Percentiles rank a stretch among this genome's conserved stretches.
Conservation (phyloP, 1,140 invertebrate species). For the Brachionus rotundiformis region DNA sequence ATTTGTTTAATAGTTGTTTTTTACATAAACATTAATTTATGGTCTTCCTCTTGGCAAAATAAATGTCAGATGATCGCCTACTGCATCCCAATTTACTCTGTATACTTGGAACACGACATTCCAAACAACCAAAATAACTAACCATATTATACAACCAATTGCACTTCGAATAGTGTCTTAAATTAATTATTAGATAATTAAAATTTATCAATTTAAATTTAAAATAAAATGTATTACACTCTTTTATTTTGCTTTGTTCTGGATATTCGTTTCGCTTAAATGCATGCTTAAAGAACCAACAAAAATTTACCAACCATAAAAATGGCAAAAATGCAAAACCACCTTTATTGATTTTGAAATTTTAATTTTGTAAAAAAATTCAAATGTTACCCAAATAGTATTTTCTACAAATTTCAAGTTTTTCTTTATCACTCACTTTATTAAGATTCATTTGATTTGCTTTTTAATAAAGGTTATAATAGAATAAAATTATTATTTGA, state of each 20-base stretch:
- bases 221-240: neutral
- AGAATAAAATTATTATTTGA: no score
- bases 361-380: neutral
- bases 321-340: conserved; percentile 51
- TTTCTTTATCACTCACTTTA: conserved; percentile 49
- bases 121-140: conserved; percentile 37
- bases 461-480: no score
- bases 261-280: conserved; percentile 35
- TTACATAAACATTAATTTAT: neutral
- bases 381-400: conserved; percentile 22
- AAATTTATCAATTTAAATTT: no score
- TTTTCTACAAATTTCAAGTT: conserved; percentile 41
- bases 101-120: conserved; percentile 38
- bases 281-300: conserved; percentile 52
- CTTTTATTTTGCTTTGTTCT: conserved; percentile 36
- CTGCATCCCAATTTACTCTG: conserved; percentile 22
- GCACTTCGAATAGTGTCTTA: conserved; percentile 29
- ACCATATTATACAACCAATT: conserved; percentile 16
- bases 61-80: conserved; percentile 51
- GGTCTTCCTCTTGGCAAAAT: conserved; percentile 31
- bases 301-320: conserved; percentile 51
- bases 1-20: no score
- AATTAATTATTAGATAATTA: no score
- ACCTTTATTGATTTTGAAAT: neutral
- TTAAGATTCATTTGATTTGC: conserved; percentile 38